Base-by-base conservation (phyloP, 2,888 invertebrate species). In the Rhamphomyia laevipes region DNA sequence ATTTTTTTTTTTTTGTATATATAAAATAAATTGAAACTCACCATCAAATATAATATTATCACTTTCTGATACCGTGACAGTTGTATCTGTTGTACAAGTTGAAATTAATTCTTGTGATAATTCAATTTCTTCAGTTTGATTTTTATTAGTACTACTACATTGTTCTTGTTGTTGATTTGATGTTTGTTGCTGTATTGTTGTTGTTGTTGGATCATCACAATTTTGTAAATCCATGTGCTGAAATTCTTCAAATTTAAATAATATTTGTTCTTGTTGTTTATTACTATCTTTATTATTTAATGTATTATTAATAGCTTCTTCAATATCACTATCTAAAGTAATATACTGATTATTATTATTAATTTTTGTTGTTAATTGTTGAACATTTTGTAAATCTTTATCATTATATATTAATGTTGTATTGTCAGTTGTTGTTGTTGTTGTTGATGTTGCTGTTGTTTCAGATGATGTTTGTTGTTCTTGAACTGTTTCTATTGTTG, bases 31-130 rank as follows among this genome's bases (percentile, higher is more conserved):
- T 4, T 21, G 5, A 21, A 27, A 27, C 23, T 27, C 23, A 65
- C 65, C 65, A 56, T 66, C 65, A 44, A 42, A 23, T 21, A 42
- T n/a, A 21, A 64, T 58, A 47, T 59, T 62, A 49, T 66, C 65
- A 48, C 61, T 59, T 47, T 65, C 64, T 6, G 61, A 59, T 10
- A 60, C 60, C 42, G 62, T 61, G 49, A 61, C 60, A 37, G 61
- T 61, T 21, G 61, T 62, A 47, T 61, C 61, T 4, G 63, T 61
- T 45, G 44, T 40, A 15, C 56, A 57, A 43, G 62, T 57, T 16
- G 59, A 59, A 15, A 60, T 60, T 44, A 61, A 38, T 43, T 59
- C 61, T 38, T 60, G 58, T 2, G 61, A 58, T 15, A 40, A 40
- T 40, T 40, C 40, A 27, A 42, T 42, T 17, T 42, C 35, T 45